Conservation (phyloP, 30 jellyfish, hydroid and myxozoan species). For the Cassiopea xamachana region DNA sequence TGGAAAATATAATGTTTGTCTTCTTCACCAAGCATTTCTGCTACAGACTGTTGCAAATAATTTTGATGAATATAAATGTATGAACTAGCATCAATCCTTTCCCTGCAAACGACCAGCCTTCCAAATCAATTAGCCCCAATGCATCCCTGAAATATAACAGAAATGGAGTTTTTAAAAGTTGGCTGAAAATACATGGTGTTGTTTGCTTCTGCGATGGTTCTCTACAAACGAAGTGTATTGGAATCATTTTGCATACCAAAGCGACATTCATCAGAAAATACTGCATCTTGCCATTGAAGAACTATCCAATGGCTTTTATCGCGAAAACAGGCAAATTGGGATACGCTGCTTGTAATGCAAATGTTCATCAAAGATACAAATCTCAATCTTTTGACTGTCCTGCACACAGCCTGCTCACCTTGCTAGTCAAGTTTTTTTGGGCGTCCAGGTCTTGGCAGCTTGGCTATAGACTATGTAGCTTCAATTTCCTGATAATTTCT, state of each 20-base stretch:
- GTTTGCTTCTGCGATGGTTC: slow-evolving; percentile 31
- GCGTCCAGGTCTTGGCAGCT: neutral
- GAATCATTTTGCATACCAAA: slow-evolving; percentile 12
- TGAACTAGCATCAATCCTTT: neutral
- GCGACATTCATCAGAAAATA: slow-evolving; percentile 9
- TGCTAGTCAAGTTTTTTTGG: neutral
- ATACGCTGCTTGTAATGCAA: neutral
- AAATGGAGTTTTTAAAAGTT: neutral
- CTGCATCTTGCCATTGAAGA: neutral
- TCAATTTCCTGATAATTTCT: no score
- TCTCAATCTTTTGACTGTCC: neutral
- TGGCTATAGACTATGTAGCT: neutral
- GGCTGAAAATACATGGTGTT: slow-evolving; percentile 30
- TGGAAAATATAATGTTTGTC: neutral
- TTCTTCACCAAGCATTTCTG: slow-evolving; percentile 20
- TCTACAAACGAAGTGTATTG: neutral
- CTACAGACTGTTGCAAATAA: neutral
- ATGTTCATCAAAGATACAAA: neutral
- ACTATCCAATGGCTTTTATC: neutral
- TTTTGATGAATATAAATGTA: slow-evolving; percentile 5
- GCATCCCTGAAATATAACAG: slow-evolving; percentile 28
- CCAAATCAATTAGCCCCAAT: slow-evolving; percentile 46
- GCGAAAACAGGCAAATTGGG: neutral
- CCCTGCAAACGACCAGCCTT: slow-evolving; percentile 5
- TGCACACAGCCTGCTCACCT: neutral